These are phyloP conservation scores for Notolabrus celidotus DNA, from an alignment of 2,797 vertebrate species.

Conservation along the genomic window DNA sequence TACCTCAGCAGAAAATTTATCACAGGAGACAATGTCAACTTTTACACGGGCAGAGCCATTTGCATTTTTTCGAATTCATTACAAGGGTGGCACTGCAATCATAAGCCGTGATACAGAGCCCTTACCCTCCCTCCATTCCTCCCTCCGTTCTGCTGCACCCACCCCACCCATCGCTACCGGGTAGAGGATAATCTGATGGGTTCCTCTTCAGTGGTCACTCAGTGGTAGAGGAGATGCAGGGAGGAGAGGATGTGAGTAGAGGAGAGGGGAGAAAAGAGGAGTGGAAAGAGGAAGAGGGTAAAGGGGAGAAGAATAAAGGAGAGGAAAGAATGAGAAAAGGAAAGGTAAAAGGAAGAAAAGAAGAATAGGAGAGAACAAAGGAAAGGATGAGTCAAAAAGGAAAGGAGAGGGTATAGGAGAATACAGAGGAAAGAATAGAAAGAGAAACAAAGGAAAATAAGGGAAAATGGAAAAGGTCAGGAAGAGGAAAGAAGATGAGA, in stretches of 20 bases:
- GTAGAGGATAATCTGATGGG: constrained; percentile 82
- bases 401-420: neutral
- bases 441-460: neutral
- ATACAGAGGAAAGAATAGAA: neutral
- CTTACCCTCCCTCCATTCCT: constrained; percentile 61
- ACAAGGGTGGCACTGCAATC: constrained; percentile 79
- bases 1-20: constrained; percentile 96
- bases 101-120: constrained; percentile 76
- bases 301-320: neutral
- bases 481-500: too few relatives aligned
- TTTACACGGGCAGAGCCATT: constrained; percentile 84
- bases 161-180: constrained; percentile 70
- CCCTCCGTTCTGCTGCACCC: constrained; percentile 61
- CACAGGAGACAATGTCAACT: constrained; percentile 92
- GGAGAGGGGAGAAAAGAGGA: neutral
- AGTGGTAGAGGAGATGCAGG: constrained; percentile 62
- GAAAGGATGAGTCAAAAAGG: neutral
- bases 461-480: neutral
- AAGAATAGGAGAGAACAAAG: neutral
- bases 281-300: constrained; percentile 13
- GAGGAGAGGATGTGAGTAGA: constrained; percentile 18
- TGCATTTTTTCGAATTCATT: constrained; percentile 84
- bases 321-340: neutral
- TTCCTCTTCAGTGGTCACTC: constrained; percentile 83
- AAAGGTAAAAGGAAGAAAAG: neutral